Conservation (phyloP, 2,888 invertebrate species). For the Cynaeus angustus region DNA sequence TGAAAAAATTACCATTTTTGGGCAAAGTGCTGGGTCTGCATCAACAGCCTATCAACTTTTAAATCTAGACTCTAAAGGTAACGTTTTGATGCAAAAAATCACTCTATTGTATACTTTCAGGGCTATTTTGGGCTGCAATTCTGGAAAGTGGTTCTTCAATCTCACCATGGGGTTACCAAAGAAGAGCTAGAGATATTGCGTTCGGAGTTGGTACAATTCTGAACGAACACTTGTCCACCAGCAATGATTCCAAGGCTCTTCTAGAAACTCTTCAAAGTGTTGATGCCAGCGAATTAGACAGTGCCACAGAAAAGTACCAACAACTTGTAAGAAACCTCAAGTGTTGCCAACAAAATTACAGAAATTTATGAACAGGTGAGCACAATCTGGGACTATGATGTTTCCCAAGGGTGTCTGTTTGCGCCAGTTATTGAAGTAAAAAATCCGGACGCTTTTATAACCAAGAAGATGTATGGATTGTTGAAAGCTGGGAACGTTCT, state of each 20-base stretch:
- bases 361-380: neutral
- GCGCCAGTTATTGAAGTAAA: constrained; percentile 28
- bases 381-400: neutral
- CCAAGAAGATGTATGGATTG: constrained; percentile 53
- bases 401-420: constrained; percentile 12
- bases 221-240: constrained; percentile 54
- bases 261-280: constrained; percentile 5
- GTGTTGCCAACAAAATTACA: too few relatives aligned
- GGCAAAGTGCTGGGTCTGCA: constrained; percentile 82
- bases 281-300: neutral
- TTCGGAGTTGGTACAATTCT: constrained; percentile 59
- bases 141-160: constrained; percentile 66
- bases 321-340: neutral
- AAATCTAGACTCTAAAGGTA: constrained; percentile 38
- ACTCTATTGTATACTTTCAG: too few relatives aligned
- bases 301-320: neutral
- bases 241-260: constrained; percentile 38
- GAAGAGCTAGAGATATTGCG: constrained; percentile 59
- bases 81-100: neutral
- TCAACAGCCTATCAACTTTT: constrained; percentile 48
- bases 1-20: constrained; percentile 78
- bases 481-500: constrained; percentile 52
- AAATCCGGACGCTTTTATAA: constrained; percentile 54
- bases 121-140: constrained; percentile 65
- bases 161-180: constrained; percentile 66